Base-by-base conservation (phyloP, 1,140 invertebrate species). In the Drosophila santomea region DNA sequence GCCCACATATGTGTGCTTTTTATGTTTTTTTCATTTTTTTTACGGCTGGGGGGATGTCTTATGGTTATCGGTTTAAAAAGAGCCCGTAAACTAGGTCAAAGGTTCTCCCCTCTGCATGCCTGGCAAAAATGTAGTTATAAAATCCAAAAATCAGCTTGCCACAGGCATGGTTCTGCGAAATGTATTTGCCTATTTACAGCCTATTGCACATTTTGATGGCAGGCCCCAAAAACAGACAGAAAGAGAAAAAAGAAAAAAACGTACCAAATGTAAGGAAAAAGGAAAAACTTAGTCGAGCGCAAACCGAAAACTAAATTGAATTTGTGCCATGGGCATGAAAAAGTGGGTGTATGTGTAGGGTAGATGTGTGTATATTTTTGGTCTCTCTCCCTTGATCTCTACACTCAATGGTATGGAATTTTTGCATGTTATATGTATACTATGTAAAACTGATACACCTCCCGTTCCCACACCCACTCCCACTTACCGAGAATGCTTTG, bases 401-500 rank as follows among this genome's bases (percentile, higher is more conserved):
- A n/a, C 39, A 12, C 39, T 17, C 38, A 4, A 8, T 54, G 51
- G 35, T 25, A 36, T 32, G 14, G 41, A 6, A 45, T 4, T 36
- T 23, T 58, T 5, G 57, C 32, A 52, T 36, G 17, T n/a, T 63
- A 32, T 59, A 14, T 50, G 10, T 8, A 25, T 17, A 28, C 14
- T 39, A 14, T 32, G 38, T 39, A 15, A 23, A 4, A 5, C 17
- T 45, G 43, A 45, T 45, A 45, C 10, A 5, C 4, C 43, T 11
- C 15, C 41, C 38, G 14, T 14, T 14, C 14, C 38, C 32, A 10
- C 32, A 3, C 7, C 32, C 45, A n/a, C 25, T 64, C 67, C 73
- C 63, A 94, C 96, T 96, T 95, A 97, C 97, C 96, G 96, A 97
- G 91, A 97, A 97, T 35, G 97, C 97, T 93, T 97, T 97, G 88